Conservation (phyloP, 1,140 invertebrate species). For the Drosophila sechellia region DNA sequence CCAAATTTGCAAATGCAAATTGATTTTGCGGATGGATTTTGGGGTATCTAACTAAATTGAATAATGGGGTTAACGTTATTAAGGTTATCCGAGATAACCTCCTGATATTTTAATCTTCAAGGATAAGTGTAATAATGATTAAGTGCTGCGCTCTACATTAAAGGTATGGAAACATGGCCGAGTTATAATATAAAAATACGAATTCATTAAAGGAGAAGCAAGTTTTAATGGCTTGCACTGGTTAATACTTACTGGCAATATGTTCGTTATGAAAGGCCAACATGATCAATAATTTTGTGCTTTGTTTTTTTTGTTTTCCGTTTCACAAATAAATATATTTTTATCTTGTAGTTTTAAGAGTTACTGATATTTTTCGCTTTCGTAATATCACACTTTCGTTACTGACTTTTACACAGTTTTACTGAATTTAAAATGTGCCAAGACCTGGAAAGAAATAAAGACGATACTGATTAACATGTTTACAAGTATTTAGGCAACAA, state of each 20-base stretch:
- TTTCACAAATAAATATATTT: constrained; percentile 1
- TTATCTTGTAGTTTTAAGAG: neutral
- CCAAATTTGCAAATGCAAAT: constrained; percentile 21
- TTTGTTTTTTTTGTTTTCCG: neutral
- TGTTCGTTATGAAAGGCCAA: constrained; percentile 75
- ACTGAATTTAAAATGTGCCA: constrained; percentile 28
- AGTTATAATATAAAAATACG: too few species aligned
- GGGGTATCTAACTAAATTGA: neutral
- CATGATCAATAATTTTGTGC: constrained; percentile 40
- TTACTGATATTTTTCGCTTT: constrained; percentile 16
- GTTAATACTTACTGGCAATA: constrained; percentile 66
- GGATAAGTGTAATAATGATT: too few species aligned
- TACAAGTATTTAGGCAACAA: neutral
- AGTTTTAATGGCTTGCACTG: too few species aligned
- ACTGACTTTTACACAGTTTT: constrained; percentile 3
- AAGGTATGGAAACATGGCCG: too few species aligned
- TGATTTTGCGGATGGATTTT: constrained; percentile 6
- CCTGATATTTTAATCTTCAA: neutral
- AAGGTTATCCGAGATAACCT: neutral
- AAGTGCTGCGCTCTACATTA: too few species aligned
- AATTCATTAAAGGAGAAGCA: too few species aligned
- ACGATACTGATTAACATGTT: neutral
- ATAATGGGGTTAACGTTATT: too few species aligned
- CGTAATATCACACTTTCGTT: constrained; percentile 55
- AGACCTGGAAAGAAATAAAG: constrained; percentile 36